Conservation (phyloP, 2,113 vertebrate species). For the Bufo bufo region DNA sequence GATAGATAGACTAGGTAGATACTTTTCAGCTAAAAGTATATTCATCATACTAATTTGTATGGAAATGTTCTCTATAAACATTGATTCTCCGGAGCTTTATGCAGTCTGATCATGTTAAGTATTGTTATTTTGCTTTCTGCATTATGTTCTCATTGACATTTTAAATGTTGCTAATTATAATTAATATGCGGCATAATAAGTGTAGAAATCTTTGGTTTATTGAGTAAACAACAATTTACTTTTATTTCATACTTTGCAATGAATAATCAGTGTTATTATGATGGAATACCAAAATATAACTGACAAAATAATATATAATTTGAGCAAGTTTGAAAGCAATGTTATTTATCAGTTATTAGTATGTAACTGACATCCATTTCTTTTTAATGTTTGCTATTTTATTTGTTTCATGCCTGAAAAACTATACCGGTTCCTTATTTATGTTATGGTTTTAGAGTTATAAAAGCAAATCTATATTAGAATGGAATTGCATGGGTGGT, state of each 20-base stretch:
- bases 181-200: constrained; percentile 19
- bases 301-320: background rate
- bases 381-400: background rate
- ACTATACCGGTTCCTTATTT: background rate
- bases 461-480: background rate
- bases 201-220: background rate
- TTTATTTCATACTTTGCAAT: background rate
- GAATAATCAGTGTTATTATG: background rate
- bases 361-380: background rate
- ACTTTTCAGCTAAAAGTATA: background rate
- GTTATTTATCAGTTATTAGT: background rate
- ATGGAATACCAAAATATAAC: background rate
- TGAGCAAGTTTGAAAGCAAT: background rate
- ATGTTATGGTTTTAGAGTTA: background rate
- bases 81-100: constrained; percentile 8
- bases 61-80: background rate
- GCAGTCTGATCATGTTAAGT: background rate
- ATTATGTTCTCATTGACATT: constrained; percentile 15
- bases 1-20: background rate
- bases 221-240: background rate
- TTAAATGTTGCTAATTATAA: constrained; percentile 20
- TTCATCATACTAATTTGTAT: background rate
- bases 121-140: background rate
- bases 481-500: background rate
- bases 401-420: background rate